Evolutionary conservation across 2,888 invertebrate species (phyloP), one percentile per base, ranked within the genome.

Genomic region (Seladonia tumulorum): DNA sequence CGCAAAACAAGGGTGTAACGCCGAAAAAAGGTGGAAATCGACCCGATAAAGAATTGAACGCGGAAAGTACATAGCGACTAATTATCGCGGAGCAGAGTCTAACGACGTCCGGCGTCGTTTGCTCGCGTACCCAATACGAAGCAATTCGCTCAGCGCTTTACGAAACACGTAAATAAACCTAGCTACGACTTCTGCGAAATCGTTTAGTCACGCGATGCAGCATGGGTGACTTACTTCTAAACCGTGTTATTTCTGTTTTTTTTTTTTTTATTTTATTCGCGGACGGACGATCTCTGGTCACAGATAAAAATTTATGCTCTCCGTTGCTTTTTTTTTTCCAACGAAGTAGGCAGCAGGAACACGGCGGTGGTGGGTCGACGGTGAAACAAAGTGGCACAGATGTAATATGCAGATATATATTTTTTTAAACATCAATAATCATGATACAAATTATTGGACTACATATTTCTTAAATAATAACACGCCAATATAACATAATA

Each of bases 341-440:
- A 63, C 60, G 7, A 63, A 29, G 60, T 63, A 63, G 25, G 60
- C 2, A 63, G 29, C 16, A 10, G 22, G 53, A 53, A 5, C 60
- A 29, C 18, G 49, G 49, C 18, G 25, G 5, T 5, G 16, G 68
- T 22, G 1, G 68, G 1, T 0, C 39, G 39, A 68, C 8, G 39
- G 8, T 18, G 8, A 35, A 66, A 66, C 18, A 10, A 66, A 39
- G 10, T 66, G 66, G 66, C 5, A 63, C 63, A 16, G 35, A 35
- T 7, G 39, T 42, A 57, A 78, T 73, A 72, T 76, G 39, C 47
- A 70, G 63, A 68, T 72, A 68, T 74, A 22, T 79, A 71, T 39
- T 89, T 79, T 85, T 76, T 85, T 76, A 85, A 89, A 86, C 85
- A 90, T 86, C 72, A 80, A 87, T 82, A 81, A 83, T 71, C 83